phyloP scores from a whole-genome alignment of 2,888 invertebrate species.

The Nezara viridula region DNA sequence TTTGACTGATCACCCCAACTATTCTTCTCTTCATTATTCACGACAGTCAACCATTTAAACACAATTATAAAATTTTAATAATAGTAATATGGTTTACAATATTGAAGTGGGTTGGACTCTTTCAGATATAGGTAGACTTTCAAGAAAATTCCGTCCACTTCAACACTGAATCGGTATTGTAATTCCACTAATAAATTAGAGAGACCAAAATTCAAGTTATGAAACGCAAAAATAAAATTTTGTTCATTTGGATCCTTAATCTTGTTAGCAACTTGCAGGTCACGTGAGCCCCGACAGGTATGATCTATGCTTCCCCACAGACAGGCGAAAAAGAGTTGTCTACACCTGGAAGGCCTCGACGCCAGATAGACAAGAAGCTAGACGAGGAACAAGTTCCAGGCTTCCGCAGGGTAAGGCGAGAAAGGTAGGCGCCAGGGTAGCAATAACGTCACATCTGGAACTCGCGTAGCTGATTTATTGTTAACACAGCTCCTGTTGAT shows the following conservation, averaged over 20 bases:
- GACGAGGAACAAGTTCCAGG: background rate
- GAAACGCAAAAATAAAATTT: no score
- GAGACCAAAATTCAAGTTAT: no score
- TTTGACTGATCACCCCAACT: no score
- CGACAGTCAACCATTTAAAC: no score
- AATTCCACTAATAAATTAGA: no score
- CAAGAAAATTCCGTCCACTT: no score
- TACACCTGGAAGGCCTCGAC: background rate
- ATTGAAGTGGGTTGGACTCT: no score
- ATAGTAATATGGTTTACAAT: no score
- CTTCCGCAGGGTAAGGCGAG: constrained; percentile 41
- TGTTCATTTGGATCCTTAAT: background rate
- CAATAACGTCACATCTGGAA: constrained; percentile 56
- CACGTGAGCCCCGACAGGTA: background rate
- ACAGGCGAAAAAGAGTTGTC: constrained; percentile 21
- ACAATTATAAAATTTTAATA: no score
- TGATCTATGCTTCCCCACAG: background rate
- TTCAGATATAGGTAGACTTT: no score
- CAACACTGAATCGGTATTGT: no score
- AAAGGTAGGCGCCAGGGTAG: constrained; percentile 58
- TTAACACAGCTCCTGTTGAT: constrained; percentile 24
- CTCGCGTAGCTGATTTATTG: constrained; percentile 30
- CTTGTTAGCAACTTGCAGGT: background rate
- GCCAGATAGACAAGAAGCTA: background rate
- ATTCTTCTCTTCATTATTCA: no score